Percentiles rank a stretch among this genome's conserved stretches.
Conservation (phyloP, 2,888 invertebrate genomes). For the Arenicola marina region DNA sequence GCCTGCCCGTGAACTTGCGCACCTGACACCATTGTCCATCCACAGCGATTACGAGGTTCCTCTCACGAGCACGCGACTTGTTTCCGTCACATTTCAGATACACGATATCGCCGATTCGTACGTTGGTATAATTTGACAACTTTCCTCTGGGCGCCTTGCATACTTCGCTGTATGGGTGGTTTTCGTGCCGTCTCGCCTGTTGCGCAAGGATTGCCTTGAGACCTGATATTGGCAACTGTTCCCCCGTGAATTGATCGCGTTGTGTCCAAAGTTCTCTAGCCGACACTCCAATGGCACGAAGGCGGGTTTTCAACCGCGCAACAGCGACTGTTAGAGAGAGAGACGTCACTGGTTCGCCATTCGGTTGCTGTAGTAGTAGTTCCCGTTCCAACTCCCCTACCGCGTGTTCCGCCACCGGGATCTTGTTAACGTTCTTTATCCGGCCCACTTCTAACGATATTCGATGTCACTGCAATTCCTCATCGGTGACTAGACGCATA, state of each 20-base stretch:
- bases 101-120: no score
- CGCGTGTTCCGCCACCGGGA: neutral
- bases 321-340: conserved; percentile 16
- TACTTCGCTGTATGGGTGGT: conserved; percentile 31
- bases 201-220: conserved; percentile 27
- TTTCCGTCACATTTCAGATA: no score
- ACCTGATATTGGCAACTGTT: conserved; percentile 20
- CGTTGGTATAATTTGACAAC: no score
- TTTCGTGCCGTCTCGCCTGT: conserved; percentile 17
- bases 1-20: no score
- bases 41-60: no score
- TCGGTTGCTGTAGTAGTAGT: conserved; percentile 25
- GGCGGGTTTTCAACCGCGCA: conserved; percentile 29
- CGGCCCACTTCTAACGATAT: neutral
- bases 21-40: no score
- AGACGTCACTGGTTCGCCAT: conserved; percentile 16
- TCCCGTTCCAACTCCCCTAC: conserved; percentile 12
- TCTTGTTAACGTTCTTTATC: conserved; percentile 1
- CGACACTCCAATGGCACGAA: conserved; percentile 31
- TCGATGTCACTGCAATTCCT: neutral
- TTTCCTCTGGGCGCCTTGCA: conserved; percentile 30
- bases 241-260: conserved; percentile 33
- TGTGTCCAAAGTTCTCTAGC: conserved; percentile 35
- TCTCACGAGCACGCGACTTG: no score
- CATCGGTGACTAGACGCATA: neutral